phyloP scores from a whole-genome alignment of 2,888 invertebrate species.

The Nemapogon koenigi region DNA sequence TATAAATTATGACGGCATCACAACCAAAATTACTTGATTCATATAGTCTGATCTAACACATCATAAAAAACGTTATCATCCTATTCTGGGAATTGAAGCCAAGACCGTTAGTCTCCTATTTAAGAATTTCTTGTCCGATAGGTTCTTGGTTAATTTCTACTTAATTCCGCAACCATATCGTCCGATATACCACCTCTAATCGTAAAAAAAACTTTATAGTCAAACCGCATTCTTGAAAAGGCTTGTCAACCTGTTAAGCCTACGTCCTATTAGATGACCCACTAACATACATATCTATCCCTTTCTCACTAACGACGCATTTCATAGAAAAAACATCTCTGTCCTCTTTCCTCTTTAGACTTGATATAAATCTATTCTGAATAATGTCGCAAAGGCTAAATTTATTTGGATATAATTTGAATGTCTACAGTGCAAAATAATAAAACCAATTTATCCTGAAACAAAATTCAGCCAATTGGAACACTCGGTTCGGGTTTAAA shows the following conservation, averaged over 20 bases:
- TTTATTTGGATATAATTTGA: not conserved
- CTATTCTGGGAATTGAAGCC: no score
- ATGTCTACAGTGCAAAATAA: no score
- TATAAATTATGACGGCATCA: no score
- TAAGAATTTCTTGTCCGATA: not conserved
- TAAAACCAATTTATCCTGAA: no score
- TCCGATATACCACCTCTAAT: not conserved
- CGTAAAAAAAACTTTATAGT: not conserved
- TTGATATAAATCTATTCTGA: no score
- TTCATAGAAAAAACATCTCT: conserved; percentile 14
- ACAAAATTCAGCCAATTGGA: no score
- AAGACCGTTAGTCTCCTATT: not conserved
- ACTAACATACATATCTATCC: conserved; percentile 48
- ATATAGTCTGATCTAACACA: not conserved
- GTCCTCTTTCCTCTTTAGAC: conserved; percentile 31
- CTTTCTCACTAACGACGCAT: conserved; percentile 20
- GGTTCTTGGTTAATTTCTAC: not conserved
- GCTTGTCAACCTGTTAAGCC: not conserved
- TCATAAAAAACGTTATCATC: no score
- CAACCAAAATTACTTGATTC: not conserved
- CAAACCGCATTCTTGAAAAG: conserved; percentile 2
- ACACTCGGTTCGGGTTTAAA: not conserved
- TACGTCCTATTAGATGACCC: conserved; percentile 25
- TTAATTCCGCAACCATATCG: not conserved
- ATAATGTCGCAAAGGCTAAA: no score